Evolutionary conservation across 2,888 invertebrate species (phyloP).

Genomic region (Troides aeacus): DNA sequence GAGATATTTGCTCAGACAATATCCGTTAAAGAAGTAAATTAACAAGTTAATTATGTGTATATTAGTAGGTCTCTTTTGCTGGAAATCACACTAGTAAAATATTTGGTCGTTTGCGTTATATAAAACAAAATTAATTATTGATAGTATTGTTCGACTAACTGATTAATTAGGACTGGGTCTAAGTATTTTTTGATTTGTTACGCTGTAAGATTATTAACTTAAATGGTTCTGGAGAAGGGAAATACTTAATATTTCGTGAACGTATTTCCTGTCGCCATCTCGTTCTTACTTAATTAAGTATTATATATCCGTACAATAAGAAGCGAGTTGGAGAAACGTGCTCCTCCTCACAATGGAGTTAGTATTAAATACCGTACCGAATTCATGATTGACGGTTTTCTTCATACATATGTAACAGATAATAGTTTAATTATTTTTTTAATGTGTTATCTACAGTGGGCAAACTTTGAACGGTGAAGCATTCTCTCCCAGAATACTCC

Average conservation of each 20-base stretch:
- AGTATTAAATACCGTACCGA: slow-evolving; percentile 11
- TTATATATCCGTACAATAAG: slow-evolving; percentile 14
- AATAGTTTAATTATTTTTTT: background rate
- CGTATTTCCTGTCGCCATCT: slow-evolving; percentile 18
- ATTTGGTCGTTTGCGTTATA: too few species aligned
- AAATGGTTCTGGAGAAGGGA: background rate
- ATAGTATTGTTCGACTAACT: too few species aligned
- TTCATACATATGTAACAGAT: background rate
- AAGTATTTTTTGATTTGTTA: background rate
- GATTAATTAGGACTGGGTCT: background rate
- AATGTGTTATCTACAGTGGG: background rate
- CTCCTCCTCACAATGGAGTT: background rate
- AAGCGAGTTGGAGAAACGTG: slow-evolving; percentile 20
- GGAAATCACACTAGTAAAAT: too few species aligned
- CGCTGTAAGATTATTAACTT: background rate
- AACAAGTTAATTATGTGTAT: too few species aligned
- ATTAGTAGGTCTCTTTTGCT: too few species aligned
- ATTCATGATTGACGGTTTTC: background rate
- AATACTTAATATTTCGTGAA: background rate
- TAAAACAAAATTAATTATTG: too few species aligned
- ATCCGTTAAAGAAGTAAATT: too few species aligned
- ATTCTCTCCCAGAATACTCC: too few species aligned
- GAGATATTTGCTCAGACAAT: too few species aligned
- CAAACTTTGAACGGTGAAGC: too few species aligned
- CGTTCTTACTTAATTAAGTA: slow-evolving; percentile 22